Evolutionary conservation across 2,888 invertebrate genomes (phyloP).

Genomic region (Monopis laevigella): DNA sequence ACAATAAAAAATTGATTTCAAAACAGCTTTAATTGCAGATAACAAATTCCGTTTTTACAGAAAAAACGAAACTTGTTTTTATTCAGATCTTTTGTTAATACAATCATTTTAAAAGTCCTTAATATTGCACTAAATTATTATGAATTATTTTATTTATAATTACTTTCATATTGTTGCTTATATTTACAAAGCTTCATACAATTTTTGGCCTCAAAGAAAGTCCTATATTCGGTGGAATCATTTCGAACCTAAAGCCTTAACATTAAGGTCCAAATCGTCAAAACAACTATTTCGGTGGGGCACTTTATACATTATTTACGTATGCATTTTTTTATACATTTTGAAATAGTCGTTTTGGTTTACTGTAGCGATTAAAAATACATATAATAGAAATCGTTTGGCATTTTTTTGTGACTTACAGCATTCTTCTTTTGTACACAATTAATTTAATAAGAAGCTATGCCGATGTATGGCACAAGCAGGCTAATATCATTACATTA

Average conservation of each 20-base stretch:
- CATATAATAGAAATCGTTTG: constrained; percentile 48
- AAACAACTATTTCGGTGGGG: constrained; percentile 54
- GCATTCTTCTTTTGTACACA: constrained; percentile 49
- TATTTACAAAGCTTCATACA: constrained; percentile 46
- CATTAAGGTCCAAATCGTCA: too few species aligned
- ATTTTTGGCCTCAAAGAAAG: constrained; percentile 47
- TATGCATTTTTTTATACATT: constrained; percentile 41
- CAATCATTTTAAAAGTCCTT: too few species aligned
- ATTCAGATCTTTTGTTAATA: too few species aligned
- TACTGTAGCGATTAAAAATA: constrained; percentile 32
- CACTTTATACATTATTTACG: constrained; percentile 37
- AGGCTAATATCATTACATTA: constrained; percentile 26
- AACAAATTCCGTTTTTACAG: too few species aligned
- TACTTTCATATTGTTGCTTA: constrained; percentile 35
- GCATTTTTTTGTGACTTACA: constrained; percentile 63
- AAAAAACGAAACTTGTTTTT: too few species aligned
- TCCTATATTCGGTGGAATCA: constrained; percentile 48
- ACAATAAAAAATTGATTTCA: too few species aligned
- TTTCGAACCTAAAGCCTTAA: not conserved
- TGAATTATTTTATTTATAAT: constrained; percentile 17
- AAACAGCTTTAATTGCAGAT: too few species aligned
- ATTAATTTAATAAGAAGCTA: constrained; percentile 21
- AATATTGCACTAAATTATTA: constrained; percentile 4
- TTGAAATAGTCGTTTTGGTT: constrained; percentile 36
- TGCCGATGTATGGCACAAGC: constrained; percentile 45